Conservation (phyloP, 92 coral and sea anemone genomes). For the Ricordea florida region DNA sequence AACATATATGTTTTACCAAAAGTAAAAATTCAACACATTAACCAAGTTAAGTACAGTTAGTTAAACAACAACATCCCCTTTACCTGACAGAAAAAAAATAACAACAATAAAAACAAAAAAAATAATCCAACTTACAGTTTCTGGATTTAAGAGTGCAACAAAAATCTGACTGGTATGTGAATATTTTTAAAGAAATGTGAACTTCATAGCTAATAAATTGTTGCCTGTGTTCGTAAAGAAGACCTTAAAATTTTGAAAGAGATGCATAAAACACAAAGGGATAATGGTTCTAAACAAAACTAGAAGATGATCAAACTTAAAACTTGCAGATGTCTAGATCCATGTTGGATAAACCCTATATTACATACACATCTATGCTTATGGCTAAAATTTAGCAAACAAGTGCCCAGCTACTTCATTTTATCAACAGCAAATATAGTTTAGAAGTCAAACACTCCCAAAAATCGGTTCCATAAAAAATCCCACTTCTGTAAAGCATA, state of each 20-base stretch:
- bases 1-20: no score
- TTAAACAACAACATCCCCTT: no score
- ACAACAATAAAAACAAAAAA: no score
- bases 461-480: slow-evolving; percentile 1
- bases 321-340: slow-evolving; percentile 29
- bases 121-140: no score
- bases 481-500: no score
- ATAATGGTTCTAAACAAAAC: slow-evolving; percentile 4
- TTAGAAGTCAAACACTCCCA: slow-evolving; percentile 2
- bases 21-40: no score
- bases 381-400: not conserved
- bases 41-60: no score
- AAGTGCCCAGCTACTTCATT: not conserved
- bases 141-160: no score
- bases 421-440: not conserved
- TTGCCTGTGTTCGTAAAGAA: not conserved
- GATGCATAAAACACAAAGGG: slow-evolving; percentile 8
- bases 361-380: not conserved
- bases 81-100: no score
- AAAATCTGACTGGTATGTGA: no score
- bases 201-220: no score
- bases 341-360: not conserved
- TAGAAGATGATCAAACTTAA: slow-evolving; percentile 8
- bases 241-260: not conserved
- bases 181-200: no score